These are phyloP conservation scores for silkworm (Bombyx mori) DNA, from an alignment of 1,140 invertebrate genomes.

Conservation along the genomic window DNA sequence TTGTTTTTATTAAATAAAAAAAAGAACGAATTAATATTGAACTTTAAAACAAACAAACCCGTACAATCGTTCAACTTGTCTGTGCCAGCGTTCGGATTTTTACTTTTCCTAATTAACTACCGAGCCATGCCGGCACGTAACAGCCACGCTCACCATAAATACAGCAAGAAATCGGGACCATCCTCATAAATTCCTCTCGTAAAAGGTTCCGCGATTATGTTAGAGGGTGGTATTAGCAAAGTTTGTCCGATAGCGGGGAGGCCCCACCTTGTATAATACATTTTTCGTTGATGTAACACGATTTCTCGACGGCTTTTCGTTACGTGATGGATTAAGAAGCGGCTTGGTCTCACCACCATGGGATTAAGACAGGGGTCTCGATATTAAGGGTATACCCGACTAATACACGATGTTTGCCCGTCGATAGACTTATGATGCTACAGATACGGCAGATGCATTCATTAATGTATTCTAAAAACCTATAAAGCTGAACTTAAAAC, in stretches of 20 bases:
- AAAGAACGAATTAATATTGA: no score
- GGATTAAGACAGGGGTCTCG: conserved; percentile 58
- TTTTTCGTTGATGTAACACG: conserved; percentile 73
- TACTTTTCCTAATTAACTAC: conserved; percentile 60
- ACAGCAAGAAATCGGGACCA: conserved; percentile 66
- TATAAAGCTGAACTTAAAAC: no score
- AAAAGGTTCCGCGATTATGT: conserved; percentile 70
- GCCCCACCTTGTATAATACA: conserved; percentile 63
- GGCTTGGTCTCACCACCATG: conserved; percentile 51
- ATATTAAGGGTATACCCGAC: conserved; percentile 58
- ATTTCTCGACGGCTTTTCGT: conserved; percentile 70
- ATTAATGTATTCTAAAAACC: no score
- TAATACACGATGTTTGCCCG: conserved; percentile 59
- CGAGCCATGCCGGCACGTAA: conserved; percentile 51
- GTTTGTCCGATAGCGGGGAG: conserved; percentile 64
- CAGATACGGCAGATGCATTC: conserved; percentile 1
- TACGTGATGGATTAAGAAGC: conserved; percentile 72
- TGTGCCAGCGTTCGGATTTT: conserved; percentile 27
- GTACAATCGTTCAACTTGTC: conserved; percentile 14
- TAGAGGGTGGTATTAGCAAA: conserved; percentile 71
- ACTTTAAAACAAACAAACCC: conserved; percentile 1
- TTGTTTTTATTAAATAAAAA: no score
- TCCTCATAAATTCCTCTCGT: conserved; percentile 71
- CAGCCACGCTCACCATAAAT: conserved; percentile 61
- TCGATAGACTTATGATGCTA: conserved; percentile 50